Percentiles rank a stretch among this genome's conserved stretches.
Evolutionary conservation across 1,140 invertebrate genomes (phyloP).

Genomic region (Streblospio benedicti): DNA sequence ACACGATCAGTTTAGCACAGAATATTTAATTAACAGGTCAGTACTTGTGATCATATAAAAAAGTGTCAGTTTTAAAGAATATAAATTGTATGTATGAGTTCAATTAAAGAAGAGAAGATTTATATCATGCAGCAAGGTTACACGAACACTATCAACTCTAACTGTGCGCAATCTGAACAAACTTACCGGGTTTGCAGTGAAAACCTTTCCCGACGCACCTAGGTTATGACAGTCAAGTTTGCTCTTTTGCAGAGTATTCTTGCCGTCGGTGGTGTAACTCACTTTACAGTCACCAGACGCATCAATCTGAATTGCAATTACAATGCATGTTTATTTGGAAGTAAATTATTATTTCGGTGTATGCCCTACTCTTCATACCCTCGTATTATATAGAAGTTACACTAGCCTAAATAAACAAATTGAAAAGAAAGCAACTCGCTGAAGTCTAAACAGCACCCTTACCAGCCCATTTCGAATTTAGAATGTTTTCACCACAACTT

Average conservation of each 20-base stretch:
- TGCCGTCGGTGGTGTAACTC: background rate
- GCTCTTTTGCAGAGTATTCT: background rate
- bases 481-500: too few relatives aligned
- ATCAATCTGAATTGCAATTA: background rate
- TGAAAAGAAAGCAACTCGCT: too few relatives aligned
- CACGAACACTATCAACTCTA: background rate
- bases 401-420: background rate
- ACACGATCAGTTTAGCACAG: background rate
- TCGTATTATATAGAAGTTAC: background rate
- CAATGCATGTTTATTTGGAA: too few relatives aligned
- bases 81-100: background rate
- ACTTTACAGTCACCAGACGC: background rate
- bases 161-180: background rate
- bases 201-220: background rate
- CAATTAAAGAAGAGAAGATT: background rate
- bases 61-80: background rate
- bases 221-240: background rate
- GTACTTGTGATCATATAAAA: background rate
- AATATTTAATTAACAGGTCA: background rate
- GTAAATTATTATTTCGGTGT: background rate
- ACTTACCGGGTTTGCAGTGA: background rate
- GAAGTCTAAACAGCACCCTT: too few relatives aligned
- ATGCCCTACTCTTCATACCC: background rate
- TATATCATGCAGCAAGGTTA: background rate
- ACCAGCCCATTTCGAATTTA: too few relatives aligned